Evolutionary conservation across 2,888 invertebrate genomes (phyloP), one percentile per base, ranked within the genome.

Genomic region (Dusona sp.): DNA sequence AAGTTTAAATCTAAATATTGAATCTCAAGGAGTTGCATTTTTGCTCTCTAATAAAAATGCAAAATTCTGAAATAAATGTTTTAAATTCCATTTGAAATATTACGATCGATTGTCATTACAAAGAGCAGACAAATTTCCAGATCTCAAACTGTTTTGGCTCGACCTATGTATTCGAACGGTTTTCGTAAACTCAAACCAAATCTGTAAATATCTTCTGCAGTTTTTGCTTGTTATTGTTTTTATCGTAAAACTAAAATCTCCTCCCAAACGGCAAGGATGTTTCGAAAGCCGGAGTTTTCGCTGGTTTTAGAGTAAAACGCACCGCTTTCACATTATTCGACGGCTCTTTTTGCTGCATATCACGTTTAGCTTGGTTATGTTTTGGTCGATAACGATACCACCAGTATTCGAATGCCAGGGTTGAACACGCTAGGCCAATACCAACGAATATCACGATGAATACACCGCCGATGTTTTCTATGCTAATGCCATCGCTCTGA

Each of bases 381-480:
- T 95, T 95, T 90, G 96, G 96, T 89, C 97, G 95, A 94, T 97
- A 97, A 90, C 97, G 97, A 91, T 98, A 98, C 97, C 98, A 98
- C 97, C 98, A 98, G 94, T 99, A 99, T 93, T 99, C 99, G 86
- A 98, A 97, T 0, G 97, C 97, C 57, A 99, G 95, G 0, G 99
- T 99, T 72, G 98, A 94, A 90, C 98, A 98, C 0, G 99, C 98
- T 93, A 99, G 95, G 0, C 97, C 98, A 48, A 99, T 98, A 0
- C 99, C 99, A 90, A 99, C 98, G 92, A 99, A 98, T 88, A 99
- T 99, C 0, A 99, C 99, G 79, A 99, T 98, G 93, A 99, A 99
- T 0, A 99, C 99, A 0, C 99, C 99, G 70, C 99, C 99, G 89
- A 99, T 99, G 94, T 99, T 99, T 92, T 98, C 97, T 86, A 99